These are phyloP conservation scores for Parasteatoda lunata DNA, from an alignment of 2,888 invertebrate species.

Conservation along the genomic window DNA sequence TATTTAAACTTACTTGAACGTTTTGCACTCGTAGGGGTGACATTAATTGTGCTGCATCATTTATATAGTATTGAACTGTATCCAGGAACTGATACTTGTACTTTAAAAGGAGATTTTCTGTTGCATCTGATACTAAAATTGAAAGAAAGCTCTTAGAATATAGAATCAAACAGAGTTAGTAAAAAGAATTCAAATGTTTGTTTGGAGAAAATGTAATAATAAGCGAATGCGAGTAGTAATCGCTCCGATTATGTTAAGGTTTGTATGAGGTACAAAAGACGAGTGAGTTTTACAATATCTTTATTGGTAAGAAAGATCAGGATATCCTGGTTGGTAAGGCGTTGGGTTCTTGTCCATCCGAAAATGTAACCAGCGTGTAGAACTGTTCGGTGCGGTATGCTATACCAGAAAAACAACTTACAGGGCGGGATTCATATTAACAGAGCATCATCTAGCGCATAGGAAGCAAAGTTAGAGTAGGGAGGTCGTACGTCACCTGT, in stretches of 20 bases:
- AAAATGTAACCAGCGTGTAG: too few relatives aligned
- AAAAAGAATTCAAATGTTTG: background rate
- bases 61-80: constrained; percentile 45
- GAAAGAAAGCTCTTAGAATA: background rate
- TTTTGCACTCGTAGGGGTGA: constrained; percentile 46
- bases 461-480: too few relatives aligned
- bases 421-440: too few relatives aligned
- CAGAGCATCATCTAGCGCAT: too few relatives aligned
- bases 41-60: constrained; percentile 5
- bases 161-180: background rate
- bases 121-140: background rate
- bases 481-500: too few relatives aligned
- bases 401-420: too few relatives aligned
- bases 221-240: background rate
- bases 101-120: background rate
- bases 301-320: too few relatives aligned
- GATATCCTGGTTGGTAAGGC: too few relatives aligned
- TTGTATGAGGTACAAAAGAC: too few relatives aligned
- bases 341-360: too few relatives aligned
- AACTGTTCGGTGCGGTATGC: too few relatives aligned
- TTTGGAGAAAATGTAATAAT: background rate
- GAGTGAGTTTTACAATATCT: too few relatives aligned
- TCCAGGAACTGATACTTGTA: constrained; percentile 39
- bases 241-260: background rate
- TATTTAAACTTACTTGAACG: constrained; percentile 25